Evolutionary conservation across 2,888 invertebrate species (phyloP), one percentile per base, ranked within the genome.

Genomic region (Oligia latruncula): DNA sequence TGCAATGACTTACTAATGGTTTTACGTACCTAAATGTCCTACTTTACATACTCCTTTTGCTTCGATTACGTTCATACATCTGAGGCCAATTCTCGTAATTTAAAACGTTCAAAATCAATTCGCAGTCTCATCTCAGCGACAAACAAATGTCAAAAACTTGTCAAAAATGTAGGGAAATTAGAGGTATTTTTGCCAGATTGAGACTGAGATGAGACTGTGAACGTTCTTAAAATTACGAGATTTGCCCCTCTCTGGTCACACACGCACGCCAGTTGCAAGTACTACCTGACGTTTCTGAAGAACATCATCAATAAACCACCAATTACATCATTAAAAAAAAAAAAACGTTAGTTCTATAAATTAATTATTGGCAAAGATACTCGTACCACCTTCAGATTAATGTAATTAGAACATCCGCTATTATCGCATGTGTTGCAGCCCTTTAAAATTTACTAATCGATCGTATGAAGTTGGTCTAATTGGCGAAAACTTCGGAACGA

Each of bases 391-490:
- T 43, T 23, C 1, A 43, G 0, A 52, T 43, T 43, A 71, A 64
- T 64, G 23, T 40, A 70, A 80, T 80, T 23, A 49, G 35, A 72
- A 65, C 11, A 4, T 40, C 55, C 75, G 77, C 86, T 58, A 13
- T 20, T 0, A 49, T 43, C 58, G 29, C 23, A n/a, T 83, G 65
- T 49, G 35, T 67, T 85, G 52, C 23, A 29, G 40, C 62, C 29
- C 62, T 66, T 77, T 71, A 82, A 82, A 88, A 70, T 87, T 67
- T 68, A 79, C 85, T 84, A 87, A 90, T 90, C 87, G 87, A 90
- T 89, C 81, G 84, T 78, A 77, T 85, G 80, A 85, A 87, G 86
- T 87, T 84, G 77, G 77, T 77, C 77, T 87, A 89, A 90, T 90
- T 89, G 87, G 86, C 79, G 86, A 82, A 83, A 88, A 90, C 83